phyloP scores from a whole-genome alignment of 2,113 vertebrate species.

The Odontesthes bonariensis region DNA sequence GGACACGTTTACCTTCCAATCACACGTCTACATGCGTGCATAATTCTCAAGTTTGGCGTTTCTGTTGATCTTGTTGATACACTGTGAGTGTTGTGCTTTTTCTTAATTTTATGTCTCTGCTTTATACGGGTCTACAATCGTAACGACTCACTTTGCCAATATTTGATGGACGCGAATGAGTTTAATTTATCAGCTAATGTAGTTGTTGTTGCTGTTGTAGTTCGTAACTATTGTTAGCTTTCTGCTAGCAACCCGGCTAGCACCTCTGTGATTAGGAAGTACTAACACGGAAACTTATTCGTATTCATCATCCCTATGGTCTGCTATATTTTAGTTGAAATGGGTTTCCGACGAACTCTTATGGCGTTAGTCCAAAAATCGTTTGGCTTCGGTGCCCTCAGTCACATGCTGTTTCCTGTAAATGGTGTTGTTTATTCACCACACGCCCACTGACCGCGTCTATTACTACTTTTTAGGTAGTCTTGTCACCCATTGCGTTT shows the following conservation, averaged over 20 bases:
- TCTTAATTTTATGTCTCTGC: fast-evolving
- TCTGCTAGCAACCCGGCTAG: conserved; percentile 14
- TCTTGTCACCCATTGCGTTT: neutral
- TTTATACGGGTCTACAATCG: fast-evolving
- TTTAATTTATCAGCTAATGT: neutral
- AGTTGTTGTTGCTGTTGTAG: neutral
- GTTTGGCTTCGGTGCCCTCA: too few species aligned
- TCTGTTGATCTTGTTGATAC: conserved; percentile 39
- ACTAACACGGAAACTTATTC: neutral
- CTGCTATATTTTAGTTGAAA: fast-evolving
- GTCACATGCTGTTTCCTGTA: neutral
- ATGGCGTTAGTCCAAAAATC: too few species aligned
- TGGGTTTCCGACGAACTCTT: fast-evolving
- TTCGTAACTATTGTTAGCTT: conserved; percentile 33
- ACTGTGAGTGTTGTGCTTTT: conserved; percentile 30
- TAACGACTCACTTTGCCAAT: fast-evolving
- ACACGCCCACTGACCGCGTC: too few species aligned
- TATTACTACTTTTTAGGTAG: too few species aligned
- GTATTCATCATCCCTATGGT: neutral
- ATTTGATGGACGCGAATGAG: neutral
- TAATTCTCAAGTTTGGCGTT: conserved; percentile 11
- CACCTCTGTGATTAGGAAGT: conserved; percentile 37
- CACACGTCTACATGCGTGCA: neutral
- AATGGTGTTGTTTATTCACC: too few species aligned
- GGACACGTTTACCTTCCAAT: conserved; percentile 40